Conservation (phyloP, 2,888 invertebrate species). For the Campoletis raptor region DNA sequence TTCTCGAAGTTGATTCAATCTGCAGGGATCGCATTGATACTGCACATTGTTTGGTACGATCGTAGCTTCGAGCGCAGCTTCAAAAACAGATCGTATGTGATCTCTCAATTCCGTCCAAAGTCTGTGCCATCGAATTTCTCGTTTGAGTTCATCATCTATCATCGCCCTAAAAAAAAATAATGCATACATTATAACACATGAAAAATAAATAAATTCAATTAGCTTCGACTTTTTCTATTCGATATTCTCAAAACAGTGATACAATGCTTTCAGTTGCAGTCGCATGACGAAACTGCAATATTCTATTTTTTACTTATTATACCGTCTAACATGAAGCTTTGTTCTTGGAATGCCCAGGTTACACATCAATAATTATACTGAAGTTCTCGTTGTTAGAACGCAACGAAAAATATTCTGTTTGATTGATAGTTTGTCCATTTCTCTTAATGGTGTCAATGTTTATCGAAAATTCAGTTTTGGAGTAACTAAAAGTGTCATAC, state of each 20-base stretch:
- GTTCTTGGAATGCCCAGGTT: not conserved
- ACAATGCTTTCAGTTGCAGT: not conserved
- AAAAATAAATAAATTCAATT: too few relatives aligned
- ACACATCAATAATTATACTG: not conserved
- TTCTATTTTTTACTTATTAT: not conserved
- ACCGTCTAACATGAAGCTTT: not conserved
- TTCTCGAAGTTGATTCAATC: slow-evolving; percentile 81
- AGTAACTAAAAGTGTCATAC: not conserved
- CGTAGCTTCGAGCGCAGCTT: slow-evolving; percentile 80
- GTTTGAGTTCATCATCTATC: slow-evolving; percentile 83
- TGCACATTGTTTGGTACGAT: slow-evolving; percentile 71
- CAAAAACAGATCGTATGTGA: slow-evolving; percentile 84
- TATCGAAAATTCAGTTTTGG: not conserved
- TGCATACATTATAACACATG: too few relatives aligned
- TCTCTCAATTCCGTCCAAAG: slow-evolving; percentile 85
- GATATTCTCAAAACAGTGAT: not conserved
- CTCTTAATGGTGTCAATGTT: too few relatives aligned
- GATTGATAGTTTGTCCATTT: not conserved
- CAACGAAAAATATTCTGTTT: not conserved
- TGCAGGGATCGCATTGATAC: slow-evolving; percentile 74
- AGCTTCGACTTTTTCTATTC: not conserved
- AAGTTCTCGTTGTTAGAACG: not conserved
- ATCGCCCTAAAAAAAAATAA: slow-evolving; percentile 76
- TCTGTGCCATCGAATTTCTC: slow-evolving; percentile 80
- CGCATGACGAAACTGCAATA: not conserved